Conservation (phyloP, 2,113 vertebrate genomes). For the Microcebus lehilahytsara region DNA sequence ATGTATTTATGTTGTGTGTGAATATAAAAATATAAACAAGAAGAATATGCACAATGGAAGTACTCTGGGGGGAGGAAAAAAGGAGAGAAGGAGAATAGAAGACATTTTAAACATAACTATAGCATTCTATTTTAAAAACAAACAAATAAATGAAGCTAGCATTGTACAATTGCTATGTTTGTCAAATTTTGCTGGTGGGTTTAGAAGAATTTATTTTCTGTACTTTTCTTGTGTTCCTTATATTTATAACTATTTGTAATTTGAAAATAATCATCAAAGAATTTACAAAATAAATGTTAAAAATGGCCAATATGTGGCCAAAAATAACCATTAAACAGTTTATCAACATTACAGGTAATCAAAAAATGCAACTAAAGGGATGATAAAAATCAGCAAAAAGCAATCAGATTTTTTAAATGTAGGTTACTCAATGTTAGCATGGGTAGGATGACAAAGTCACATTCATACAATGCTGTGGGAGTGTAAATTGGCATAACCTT, state of each 20-base stretch:
- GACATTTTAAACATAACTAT: not conserved
- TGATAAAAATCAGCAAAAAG: constrained; percentile 28
- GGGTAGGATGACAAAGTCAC: not conserved
- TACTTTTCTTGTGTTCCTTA: not conserved
- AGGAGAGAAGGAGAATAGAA: not conserved
- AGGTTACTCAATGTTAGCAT: not conserved
- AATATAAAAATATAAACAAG: constrained; percentile 36
- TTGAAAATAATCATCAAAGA: constrained; percentile 18
- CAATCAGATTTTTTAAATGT: not conserved
- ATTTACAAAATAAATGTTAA: not conserved
- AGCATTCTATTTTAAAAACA: not conserved
- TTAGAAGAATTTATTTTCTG: not conserved
- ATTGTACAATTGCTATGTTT: not conserved
- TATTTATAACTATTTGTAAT: constrained; percentile 2
- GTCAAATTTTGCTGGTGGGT: not conserved
- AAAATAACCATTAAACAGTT: not conserved
- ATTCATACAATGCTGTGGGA: constrained; percentile 1
- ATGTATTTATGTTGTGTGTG: not conserved
- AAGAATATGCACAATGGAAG: not conserved
- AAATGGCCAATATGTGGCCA: not conserved
- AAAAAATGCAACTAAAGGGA: constrained; percentile 7
- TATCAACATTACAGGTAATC: not conserved
- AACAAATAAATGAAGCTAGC: not conserved
- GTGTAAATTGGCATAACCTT: constrained; percentile 60
- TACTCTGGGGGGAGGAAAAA: not conserved